Evolutionary conservation across 2,797 vertebrate genomes (phyloP).

Genomic region (Lutjanus argentimaculatus): DNA sequence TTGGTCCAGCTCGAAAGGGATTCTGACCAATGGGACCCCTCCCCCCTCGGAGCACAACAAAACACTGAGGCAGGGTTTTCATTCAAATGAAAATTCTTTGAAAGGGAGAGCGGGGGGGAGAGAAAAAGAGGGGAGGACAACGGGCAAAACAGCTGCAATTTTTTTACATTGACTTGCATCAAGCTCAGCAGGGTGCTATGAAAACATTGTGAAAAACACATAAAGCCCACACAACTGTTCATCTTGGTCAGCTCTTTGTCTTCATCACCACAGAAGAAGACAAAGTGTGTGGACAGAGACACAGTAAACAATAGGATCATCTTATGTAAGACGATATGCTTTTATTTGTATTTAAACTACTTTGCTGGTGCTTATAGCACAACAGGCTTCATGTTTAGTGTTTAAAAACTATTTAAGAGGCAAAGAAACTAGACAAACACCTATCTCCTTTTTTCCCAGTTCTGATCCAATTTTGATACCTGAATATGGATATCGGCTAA

Average conservation of each 20-base stretch:
- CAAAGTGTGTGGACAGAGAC: slow-evolving; percentile 18
- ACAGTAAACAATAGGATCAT: slow-evolving; percentile 26
- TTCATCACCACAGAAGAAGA: slow-evolving; percentile 24
- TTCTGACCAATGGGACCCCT: slow-evolving; percentile 80
- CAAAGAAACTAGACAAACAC: not conserved
- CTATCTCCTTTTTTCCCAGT: too few relatives aligned
- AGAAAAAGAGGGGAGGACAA: slow-evolving; percentile 4
- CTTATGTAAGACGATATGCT: not conserved
- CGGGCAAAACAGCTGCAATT: slow-evolving; percentile 84
- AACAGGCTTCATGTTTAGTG: not conserved
- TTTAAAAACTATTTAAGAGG: not conserved
- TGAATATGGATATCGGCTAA: too few relatives aligned
- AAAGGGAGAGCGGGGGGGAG: slow-evolving; percentile 72
- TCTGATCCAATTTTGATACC: too few relatives aligned
- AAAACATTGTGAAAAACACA: slow-evolving; percentile 49
- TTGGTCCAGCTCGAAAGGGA: slow-evolving; percentile 76
- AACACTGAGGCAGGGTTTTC: slow-evolving; percentile 85
- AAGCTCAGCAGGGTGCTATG: slow-evolving; percentile 70
- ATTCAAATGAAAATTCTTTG: slow-evolving; percentile 89
- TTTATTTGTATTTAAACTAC: not conserved
- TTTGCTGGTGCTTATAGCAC: not conserved
- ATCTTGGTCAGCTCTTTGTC: slow-evolving; percentile 54
- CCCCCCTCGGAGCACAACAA: slow-evolving; percentile 82
- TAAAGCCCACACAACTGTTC: slow-evolving; percentile 55
- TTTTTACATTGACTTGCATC: slow-evolving; percentile 81